A percentile compares a stretch with the other conserved stretches of the same genome.
Conservation (phyloP, 2,797 vertebrate genomes). For the Leontocebus nigricollis region DNA sequence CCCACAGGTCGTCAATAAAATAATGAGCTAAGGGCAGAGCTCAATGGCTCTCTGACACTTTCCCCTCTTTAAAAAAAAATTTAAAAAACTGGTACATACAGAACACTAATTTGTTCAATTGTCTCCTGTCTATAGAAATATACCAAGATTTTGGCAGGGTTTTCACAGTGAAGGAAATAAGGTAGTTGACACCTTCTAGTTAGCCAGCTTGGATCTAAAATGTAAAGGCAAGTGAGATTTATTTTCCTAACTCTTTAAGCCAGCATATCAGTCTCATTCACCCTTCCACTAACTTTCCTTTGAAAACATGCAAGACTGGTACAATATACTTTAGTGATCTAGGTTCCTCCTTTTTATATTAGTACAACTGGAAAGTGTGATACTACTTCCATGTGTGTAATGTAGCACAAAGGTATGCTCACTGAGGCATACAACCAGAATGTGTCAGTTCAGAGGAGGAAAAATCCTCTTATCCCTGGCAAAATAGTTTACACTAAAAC, state of each 20-base stretch:
- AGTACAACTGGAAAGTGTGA: slow-evolving; percentile 74
- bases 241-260: neutral
- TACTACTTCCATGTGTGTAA: slow-evolving; percentile 81
- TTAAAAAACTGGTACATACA: neutral
- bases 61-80: neutral
- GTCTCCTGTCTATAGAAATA: neutral
- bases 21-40: neutral
- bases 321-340: slow-evolving; percentile 61
- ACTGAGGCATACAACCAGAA: slow-evolving; percentile 80
- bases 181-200: neutral
- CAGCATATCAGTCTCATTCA: neutral
- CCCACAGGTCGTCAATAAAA: neutral
- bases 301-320: slow-evolving; percentile 69
- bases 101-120: slow-evolving; percentile 4
- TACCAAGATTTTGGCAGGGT: neutral
- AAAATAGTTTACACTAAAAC: slow-evolving; percentile 75
- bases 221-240: slow-evolving; percentile 11
- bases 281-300: slow-evolving; percentile 63
- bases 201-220: slow-evolving; percentile 33
- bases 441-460: slow-evolving; percentile 77
- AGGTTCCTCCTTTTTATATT: slow-evolving; percentile 76
- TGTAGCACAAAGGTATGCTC: slow-evolving; percentile 83
- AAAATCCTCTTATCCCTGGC: slow-evolving; percentile 64
- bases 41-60: neutral
- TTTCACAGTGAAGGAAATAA: slow-evolving; percentile 26